Percentiles rank a stretch among this genome's conserved stretches.
These are phyloP conservation scores for Drosophila paranaensis DNA, from an alignment of 2,888 invertebrate genomes.

Conservation along the genomic window DNA sequence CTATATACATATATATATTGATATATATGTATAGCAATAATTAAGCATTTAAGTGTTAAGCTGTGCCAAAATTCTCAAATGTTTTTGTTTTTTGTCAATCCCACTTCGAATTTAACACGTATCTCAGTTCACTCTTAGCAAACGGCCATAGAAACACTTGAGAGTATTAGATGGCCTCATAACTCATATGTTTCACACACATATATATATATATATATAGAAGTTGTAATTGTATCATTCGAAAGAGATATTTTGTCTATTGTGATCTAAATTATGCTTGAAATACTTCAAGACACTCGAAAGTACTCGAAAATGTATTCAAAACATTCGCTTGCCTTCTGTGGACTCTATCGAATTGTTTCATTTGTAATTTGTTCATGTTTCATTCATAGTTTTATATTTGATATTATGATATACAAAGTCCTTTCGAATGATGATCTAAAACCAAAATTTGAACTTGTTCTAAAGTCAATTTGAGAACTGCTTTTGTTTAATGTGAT, in stretches of 20 bases:
- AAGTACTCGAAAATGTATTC: neutral
- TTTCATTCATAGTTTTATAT: neutral
- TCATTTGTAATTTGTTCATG: neutral
- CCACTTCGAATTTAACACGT: constrained; percentile 31
- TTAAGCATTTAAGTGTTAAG: constrained; percentile 54
- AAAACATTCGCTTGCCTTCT: neutral
- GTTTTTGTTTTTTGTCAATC: constrained; percentile 17
- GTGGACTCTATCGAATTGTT: neutral
- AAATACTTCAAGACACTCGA: neutral
- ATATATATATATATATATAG: neutral
- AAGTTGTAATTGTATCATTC: constrained; percentile 6
- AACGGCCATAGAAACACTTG: constrained; percentile 15
- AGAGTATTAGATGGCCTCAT: constrained; percentile 19
- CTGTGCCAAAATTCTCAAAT: constrained; percentile 68
- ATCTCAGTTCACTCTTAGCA: constrained; percentile 26
- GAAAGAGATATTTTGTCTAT: neutral
- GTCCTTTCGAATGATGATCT: constrained; percentile 1
- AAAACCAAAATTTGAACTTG: constrained; percentile 3
- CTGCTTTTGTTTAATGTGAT: constrained; percentile 28
- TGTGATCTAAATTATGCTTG: no score
- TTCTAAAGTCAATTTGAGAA: constrained; percentile 15
- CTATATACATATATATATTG: constrained; percentile 2
- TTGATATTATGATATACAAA: neutral
- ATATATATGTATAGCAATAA: constrained; percentile 4
- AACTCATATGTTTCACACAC: neutral